Evolutionary conservation across 2,113 vertebrate species (phyloP).

Genomic region (Oreotrochilus melanogaster): DNA sequence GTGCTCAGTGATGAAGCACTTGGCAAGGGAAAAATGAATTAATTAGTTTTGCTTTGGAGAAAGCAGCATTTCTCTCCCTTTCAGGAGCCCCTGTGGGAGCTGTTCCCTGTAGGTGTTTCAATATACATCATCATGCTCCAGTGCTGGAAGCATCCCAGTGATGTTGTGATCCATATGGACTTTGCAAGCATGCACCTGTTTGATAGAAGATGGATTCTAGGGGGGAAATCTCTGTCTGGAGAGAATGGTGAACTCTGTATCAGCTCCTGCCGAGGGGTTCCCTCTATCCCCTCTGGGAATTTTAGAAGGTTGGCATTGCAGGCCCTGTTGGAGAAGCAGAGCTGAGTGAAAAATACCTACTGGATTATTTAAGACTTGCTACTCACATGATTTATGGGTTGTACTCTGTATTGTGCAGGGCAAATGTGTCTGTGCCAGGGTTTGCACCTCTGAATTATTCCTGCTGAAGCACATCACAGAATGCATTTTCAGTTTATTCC

Average conservation of each 20-base stretch:
- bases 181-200: background rate
- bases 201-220: accelerated
- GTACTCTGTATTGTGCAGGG: background rate
- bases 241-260: background rate
- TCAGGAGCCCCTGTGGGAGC: background rate
- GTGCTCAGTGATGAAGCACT: background rate
- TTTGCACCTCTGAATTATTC: background rate
- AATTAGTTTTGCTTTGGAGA: background rate
- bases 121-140: background rate
- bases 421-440: accelerated
- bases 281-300: background rate
- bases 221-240: background rate
- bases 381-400: background rate
- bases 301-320: background rate
- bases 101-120: background rate
- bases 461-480: background rate
- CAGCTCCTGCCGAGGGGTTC: background rate
- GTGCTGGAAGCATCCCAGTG: background rate
- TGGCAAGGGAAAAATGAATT: background rate
- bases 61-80: background rate
- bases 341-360: background rate
- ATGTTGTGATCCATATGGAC: background rate
- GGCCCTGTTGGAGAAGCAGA: background rate
- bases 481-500: background rate
- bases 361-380: background rate